These are phyloP conservation scores for Mystacornis crossleyi DNA, from an alignment of 2,113 vertebrate genomes.

Conservation along the genomic window DNA sequence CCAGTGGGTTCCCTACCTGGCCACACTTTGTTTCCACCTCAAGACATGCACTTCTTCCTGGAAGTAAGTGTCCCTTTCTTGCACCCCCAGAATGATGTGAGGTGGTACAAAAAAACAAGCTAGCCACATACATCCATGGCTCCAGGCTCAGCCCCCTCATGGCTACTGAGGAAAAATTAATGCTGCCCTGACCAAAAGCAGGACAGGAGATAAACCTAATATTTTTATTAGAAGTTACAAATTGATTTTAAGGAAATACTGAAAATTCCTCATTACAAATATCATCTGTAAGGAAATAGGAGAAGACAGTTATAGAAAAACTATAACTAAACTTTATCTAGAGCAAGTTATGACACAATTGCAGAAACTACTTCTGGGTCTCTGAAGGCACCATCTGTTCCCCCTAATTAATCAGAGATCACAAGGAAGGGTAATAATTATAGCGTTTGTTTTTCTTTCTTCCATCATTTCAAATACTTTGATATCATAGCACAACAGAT, in stretches of 20 bases:
- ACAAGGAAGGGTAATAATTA: not conserved
- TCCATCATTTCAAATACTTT: not conserved
- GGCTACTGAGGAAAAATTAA: not conserved
- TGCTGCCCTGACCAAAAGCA: not conserved
- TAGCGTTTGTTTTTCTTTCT: not conserved
- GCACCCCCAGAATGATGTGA: not conserved
- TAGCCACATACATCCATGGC: not conserved
- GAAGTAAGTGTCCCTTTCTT: not conserved
- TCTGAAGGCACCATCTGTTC: not conserved
- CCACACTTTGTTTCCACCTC: not conserved
- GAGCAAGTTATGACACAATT: not conserved
- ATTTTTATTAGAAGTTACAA: not conserved
- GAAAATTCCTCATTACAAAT: not conserved
- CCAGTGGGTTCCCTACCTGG: not conserved
- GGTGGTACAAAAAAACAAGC: not conserved
- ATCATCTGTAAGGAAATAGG: not conserved
- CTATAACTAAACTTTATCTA: not conserved
- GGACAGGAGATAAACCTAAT: not conserved
- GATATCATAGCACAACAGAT: not conserved
- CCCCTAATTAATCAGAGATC: not conserved
- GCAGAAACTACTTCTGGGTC: not conserved
- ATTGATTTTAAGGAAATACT: not conserved
- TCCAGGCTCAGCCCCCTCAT: rapidly evolving
- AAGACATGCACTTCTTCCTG: not conserved
- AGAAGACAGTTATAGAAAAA: not conserved